Evolutionary conservation across 2,113 vertebrate genomes (phyloP).

Genomic region (Ardeotis arabs): DNA sequence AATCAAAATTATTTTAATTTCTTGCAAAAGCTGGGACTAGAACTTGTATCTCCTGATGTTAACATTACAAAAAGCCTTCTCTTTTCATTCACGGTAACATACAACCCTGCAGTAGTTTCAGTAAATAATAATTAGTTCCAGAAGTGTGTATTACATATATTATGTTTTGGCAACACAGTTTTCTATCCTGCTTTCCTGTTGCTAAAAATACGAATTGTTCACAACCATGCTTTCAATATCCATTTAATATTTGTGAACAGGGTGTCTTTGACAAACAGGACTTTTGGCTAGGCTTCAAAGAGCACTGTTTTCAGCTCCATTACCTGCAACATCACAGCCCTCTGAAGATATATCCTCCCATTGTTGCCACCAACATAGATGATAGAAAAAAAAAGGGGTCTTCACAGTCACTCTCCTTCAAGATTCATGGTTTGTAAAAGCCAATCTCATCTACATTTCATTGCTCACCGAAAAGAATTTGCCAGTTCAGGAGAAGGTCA

Average conservation of each 20-base stretch:
- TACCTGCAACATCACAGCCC: background rate
- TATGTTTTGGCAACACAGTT: background rate
- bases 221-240: background rate
- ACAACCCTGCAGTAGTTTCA: background rate
- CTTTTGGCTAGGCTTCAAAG: background rate
- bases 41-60: background rate
- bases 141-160: background rate
- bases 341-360: background rate
- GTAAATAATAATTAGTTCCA: background rate
- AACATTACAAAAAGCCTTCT: background rate
- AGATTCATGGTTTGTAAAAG: background rate
- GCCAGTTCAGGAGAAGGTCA: background rate
- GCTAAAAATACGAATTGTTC: constrained; percentile 27
- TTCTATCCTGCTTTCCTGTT: background rate
- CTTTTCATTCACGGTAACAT: background rate
- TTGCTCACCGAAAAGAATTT: background rate
- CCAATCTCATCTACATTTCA: background rate
- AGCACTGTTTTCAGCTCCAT: background rate
- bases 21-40: background rate
- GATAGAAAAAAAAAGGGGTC: background rate
- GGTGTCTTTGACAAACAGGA: background rate
- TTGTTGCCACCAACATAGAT: background rate
- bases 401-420: background rate
- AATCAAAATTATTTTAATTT: background rate
- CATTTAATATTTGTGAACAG: constrained; percentile 34